Conservation (phyloP, 2,888 invertebrate genomes). For the Bimastos eiseni region DNA sequence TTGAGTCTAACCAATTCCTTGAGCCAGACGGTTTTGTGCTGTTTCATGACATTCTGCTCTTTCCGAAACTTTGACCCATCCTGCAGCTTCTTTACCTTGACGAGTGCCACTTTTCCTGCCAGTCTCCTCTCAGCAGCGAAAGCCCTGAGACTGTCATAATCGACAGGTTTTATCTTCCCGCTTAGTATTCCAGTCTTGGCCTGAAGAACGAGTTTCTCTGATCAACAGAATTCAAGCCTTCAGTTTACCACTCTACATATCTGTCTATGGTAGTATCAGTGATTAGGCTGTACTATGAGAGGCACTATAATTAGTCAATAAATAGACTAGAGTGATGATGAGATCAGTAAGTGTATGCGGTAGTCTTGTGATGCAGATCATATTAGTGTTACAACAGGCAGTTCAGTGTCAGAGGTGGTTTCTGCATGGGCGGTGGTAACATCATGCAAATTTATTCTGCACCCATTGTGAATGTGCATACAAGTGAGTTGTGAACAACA, state of each 20-base stretch:
- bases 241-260: not conserved
- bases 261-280: not conserved
- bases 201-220: not conserved
- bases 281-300: too few relatives aligned
- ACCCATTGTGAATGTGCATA: not conserved
- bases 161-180: constrained; percentile 27
- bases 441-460: too few relatives aligned
- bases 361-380: too few relatives aligned
- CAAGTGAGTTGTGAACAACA: not conserved
- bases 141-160: constrained; percentile 26
- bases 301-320: too few relatives aligned
- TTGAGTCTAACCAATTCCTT: constrained; percentile 56
- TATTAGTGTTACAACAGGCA: too few relatives aligned
- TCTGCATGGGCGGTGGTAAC: too few relatives aligned
- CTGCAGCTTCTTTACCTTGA: constrained; percentile 54
- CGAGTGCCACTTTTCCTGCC: constrained; percentile 15
- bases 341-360: not conserved
- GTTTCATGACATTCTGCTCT: constrained; percentile 55
- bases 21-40: constrained; percentile 58
- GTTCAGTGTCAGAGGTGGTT: too few relatives aligned
- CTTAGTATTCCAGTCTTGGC: constrained; percentile 19
- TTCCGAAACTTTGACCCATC: constrained; percentile 54
- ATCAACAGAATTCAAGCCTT: not conserved
- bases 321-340: too few relatives aligned
- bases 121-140: not conserved